phyloP scores from a whole-genome alignment of 1,140 invertebrate species.

The Drosophila orena region DNA sequence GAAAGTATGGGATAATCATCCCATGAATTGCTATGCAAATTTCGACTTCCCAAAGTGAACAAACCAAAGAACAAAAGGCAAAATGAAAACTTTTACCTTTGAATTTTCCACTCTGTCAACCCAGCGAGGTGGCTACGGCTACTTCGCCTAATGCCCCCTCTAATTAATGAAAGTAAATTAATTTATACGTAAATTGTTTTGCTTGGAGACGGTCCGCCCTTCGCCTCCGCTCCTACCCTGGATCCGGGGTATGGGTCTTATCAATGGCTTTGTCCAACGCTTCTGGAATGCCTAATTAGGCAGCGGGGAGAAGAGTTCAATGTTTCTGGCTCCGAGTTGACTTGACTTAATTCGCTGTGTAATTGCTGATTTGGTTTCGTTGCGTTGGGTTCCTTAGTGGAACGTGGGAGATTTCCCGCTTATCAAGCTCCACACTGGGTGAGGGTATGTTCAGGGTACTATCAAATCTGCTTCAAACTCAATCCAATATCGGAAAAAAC shows the following conservation, averaged over 20 bases:
- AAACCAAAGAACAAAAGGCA: slow-evolving; percentile 40
- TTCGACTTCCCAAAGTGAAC: slow-evolving; percentile 39
- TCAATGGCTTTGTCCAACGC: slow-evolving; percentile 64
- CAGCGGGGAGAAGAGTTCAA: slow-evolving; percentile 15
- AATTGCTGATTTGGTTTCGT: slow-evolving; percentile 68
- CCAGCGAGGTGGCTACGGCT: slow-evolving; percentile 20
- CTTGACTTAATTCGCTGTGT: slow-evolving; percentile 63
- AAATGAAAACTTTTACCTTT: slow-evolving; percentile 62
- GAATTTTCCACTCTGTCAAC: slow-evolving; percentile 67
- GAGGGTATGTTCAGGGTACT: too few relatives aligned
- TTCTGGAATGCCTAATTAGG: slow-evolving; percentile 65
- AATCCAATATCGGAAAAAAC: too few relatives aligned
- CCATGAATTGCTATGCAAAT: slow-evolving; percentile 60
- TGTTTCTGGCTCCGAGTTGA: slow-evolving; percentile 24
- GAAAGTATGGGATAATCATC: slow-evolving; percentile 10
- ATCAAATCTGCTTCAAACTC: not conserved
- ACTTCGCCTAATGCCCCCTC: slow-evolving; percentile 59
- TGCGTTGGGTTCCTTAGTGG: slow-evolving; percentile 59
- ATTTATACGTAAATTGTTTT: slow-evolving; percentile 79
- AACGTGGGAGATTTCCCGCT: slow-evolving; percentile 69
- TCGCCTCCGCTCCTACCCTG: slow-evolving; percentile 7
- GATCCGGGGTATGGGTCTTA: slow-evolving; percentile 43
- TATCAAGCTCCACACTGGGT: too few relatives aligned
- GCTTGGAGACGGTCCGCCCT: slow-evolving; percentile 55
- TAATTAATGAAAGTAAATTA: slow-evolving; percentile 79